These are phyloP conservation scores for Hemiscyllium ocellatum DNA, from an alignment of 2,113 vertebrate species.

Conservation along the genomic window DNA sequence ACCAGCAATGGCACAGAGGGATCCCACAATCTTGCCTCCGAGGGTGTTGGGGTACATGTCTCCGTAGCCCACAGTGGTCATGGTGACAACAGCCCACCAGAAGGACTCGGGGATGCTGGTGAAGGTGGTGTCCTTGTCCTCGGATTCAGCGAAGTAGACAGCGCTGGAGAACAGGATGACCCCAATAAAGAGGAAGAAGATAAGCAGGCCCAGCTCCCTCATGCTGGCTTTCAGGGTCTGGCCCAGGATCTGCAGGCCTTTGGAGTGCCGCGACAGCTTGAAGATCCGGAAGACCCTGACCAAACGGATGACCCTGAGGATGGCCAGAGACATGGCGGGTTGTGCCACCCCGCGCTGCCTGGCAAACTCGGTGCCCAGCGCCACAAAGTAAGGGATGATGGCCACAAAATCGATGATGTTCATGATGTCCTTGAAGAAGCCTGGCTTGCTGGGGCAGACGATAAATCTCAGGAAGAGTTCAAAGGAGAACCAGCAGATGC, in stretches of 20 bases:
- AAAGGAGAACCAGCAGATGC: slow-evolving; percentile 87
- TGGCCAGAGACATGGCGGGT: slow-evolving; percentile 74
- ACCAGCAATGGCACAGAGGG: slow-evolving; percentile 83
- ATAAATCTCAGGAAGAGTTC: slow-evolving; percentile 72
- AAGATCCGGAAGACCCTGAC: slow-evolving; percentile 83
- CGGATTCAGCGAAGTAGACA: slow-evolving; percentile 82
- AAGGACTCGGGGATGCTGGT: slow-evolving; percentile 87
- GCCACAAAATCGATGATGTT: slow-evolving; percentile 88
- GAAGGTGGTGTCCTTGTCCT: slow-evolving; percentile 63
- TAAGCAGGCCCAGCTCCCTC: slow-evolving; percentile 80
- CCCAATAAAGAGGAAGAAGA: slow-evolving; percentile 92
- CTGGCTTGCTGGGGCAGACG: slow-evolving; percentile 68
- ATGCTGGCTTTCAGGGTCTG: slow-evolving; percentile 86
- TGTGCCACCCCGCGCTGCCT: slow-evolving; percentile 63
- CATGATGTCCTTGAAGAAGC: slow-evolving; percentile 86
- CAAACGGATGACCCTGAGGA: slow-evolving; percentile 77
- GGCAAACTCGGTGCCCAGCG: slow-evolving; percentile 75
- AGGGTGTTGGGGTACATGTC: slow-evolving; percentile 83
- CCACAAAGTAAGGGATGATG: slow-evolving; percentile 83
- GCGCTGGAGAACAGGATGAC: slow-evolving; percentile 86
- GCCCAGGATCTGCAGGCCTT: slow-evolving; percentile 82
- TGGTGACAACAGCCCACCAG: slow-evolving; percentile 91
- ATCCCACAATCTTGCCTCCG: slow-evolving; percentile 83
- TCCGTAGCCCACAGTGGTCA: slow-evolving; percentile 87
- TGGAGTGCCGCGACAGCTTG: slow-evolving; percentile 84